Conservation (phyloP, 1,140 invertebrate genomes). For the Macrostomum lignano region DNA sequence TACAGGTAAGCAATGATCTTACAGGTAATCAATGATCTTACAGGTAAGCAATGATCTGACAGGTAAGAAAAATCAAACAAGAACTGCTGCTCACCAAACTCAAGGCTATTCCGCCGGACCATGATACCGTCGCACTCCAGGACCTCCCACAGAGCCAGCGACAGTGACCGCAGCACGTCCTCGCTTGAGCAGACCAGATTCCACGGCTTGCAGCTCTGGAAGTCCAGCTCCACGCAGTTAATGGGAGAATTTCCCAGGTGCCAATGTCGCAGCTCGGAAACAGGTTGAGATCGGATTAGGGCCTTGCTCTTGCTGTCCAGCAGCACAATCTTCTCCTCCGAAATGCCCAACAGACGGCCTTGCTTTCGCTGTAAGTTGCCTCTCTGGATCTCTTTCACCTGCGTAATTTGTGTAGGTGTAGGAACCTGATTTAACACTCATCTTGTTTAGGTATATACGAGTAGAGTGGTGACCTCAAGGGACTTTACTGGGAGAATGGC, state of each 20-base stretch:
- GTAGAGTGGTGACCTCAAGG: no score
- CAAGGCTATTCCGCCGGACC: conserved; percentile 16
- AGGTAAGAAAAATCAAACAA: no score
- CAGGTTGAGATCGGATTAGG: conserved; percentile 34
- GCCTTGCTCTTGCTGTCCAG: conserved; percentile 37
- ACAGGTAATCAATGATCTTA: no score
- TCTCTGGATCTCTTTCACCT: conserved; percentile 39
- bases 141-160: conserved; percentile 32
- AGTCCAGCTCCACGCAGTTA: conserved; percentile 38
- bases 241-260: conserved; percentile 35
- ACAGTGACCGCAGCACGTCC: conserved; percentile 30
- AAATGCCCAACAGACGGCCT: conserved; percentile 33
- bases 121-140: conserved; percentile 25
- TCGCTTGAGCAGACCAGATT: conserved; percentile 27
- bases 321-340: conserved; percentile 34
- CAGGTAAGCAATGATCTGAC: no score
- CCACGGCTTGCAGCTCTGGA: conserved; percentile 33
- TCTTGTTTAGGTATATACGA: no score
- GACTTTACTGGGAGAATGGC: no score
- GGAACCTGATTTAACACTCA: no score
- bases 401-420: no score
- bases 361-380: conserved; percentile 39
- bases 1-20: no score
- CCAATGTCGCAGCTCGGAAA: conserved; percentile 38
- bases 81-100: conserved; percentile 11